Base-by-base conservation (phyloP, 2,113 vertebrate species). In the Tautogolabrus adspersus region DNA sequence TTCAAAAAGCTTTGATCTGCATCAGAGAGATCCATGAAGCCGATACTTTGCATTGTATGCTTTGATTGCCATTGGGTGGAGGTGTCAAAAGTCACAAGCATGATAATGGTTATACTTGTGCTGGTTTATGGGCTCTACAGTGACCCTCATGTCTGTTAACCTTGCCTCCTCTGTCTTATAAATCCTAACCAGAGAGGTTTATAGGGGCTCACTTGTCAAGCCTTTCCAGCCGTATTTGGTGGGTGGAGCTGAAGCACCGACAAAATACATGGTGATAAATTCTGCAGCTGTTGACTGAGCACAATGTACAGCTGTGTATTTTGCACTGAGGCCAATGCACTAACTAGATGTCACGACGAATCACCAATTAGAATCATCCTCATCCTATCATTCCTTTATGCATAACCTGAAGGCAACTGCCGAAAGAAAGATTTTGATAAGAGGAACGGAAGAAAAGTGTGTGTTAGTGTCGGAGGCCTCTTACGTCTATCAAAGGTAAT, bases 101-200 rank as follows among this genome's bases (percentile, higher is more conserved):
- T 85, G 79, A 91, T 89, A 84, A 90, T 88, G 83, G 80, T 88
- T 78, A 79, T 79, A 82, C 67, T 77, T 81, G 23, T 77, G 65
- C 49, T 90, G 75, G 46, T 93, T 93, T 92, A 91, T 88, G 81
- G 84, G 69, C 77, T 70, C 72, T 66, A 81, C 79, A 69, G 79
- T 90, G 88, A 91, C 92, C 89, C 89, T 72, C n/a, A 1, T 82
- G 89, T 89, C 83, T 90, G 87, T 92, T 92, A 92, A 92, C 88
- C 90, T 92, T 91, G 79, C 81, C 82, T 87, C 74, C 71, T 79
- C 72, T 83, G 75, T 72, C 84, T 75, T 77, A 83, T 93, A 92
- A 92, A 93, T 93, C 87, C 72, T 66, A 49, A 42, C 59, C 66
- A 60, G 84, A 88, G 62, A 79, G 88, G 61, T 87, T 92, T 92